Percentiles rank a stretch among this genome's conserved stretches.
Conservation (phyloP, 1,140 invertebrate species). For the Drosophila erecta region DNA sequence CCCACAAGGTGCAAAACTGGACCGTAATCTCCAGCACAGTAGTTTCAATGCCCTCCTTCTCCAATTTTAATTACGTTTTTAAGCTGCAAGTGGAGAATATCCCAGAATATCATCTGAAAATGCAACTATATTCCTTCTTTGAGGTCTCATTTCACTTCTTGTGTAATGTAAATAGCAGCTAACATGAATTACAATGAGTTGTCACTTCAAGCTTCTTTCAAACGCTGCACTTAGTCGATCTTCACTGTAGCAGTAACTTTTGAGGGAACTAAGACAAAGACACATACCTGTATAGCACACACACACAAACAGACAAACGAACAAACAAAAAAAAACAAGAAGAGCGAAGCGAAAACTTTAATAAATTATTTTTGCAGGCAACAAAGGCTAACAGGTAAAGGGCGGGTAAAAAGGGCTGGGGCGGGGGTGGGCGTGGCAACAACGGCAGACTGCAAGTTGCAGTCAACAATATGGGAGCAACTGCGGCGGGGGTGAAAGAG, state of each 20-base stretch:
- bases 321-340: not conserved
- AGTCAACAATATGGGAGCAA: conserved; percentile 17
- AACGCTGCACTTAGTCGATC: conserved; percentile 11
- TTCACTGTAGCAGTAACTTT: conserved; percentile 31
- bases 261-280: conserved; percentile 27
- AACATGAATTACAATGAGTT: conserved; percentile 36
- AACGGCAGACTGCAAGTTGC: conserved; percentile 24
- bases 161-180: conserved; percentile 16
- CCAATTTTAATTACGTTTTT: not conserved
- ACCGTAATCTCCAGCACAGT: too few relatives aligned
- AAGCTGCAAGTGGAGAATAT: not conserved
- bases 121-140: not conserved
- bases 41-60: too few relatives aligned
- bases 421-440: not conserved
- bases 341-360: conserved; percentile 42
- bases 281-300: not conserved
- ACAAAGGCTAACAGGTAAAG: conserved; percentile 32
- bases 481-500: not conserved
- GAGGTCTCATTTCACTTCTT: conserved; percentile 3
- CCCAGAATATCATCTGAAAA: not conserved
- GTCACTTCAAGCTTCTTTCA: conserved; percentile 11
- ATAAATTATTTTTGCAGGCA: conserved; percentile 52
- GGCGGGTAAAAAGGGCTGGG: not conserved
- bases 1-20: too few relatives aligned
- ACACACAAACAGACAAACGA: not conserved